phyloP scores from a whole-genome alignment of 1,140 invertebrate genomes.

The Drosophila novamexicana region DNA sequence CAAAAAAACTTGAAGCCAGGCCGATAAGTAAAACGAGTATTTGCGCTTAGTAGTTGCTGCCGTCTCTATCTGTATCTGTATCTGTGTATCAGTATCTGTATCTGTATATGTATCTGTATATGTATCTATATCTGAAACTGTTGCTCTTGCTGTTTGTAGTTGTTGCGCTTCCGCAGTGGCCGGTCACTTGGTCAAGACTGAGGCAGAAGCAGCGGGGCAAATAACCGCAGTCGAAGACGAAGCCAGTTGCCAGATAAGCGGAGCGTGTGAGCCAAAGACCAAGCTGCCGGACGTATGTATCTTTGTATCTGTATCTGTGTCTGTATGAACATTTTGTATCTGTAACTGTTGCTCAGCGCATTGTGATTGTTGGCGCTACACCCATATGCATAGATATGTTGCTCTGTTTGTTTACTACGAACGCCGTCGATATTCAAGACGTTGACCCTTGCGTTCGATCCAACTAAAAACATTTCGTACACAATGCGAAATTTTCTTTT shows the following conservation, averaged over 20 bases:
- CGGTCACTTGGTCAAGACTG: constrained; percentile 34
- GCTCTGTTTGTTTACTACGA: constrained; percentile 11
- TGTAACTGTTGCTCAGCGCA: constrained; percentile 32
- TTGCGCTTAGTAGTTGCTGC: constrained; percentile 13
- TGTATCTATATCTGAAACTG: constrained; percentile 35
- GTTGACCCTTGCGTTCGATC: constrained; percentile 36
- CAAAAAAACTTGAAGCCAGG: constrained; percentile 12
- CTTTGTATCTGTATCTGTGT: constrained; percentile 21
- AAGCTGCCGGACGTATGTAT: constrained; percentile 22
- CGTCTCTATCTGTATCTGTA: constrained; percentile 20
- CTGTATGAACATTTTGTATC: neutral
- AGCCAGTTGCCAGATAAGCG: constrained; percentile 38
- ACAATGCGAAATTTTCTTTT: constrained; percentile 39
- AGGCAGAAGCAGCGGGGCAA: neutral
- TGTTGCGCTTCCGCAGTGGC: constrained; percentile 45
- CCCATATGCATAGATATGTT: constrained; percentile 5
- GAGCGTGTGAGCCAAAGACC: constrained; percentile 20
- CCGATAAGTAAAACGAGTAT: constrained; percentile 46
- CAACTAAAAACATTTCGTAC: constrained; percentile 27
- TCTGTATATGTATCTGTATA: constrained; percentile 26
- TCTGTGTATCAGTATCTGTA: constrained; percentile 15
- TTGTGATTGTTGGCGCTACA: constrained; percentile 24
- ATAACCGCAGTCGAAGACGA: constrained; percentile 6
- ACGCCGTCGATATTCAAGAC: constrained; percentile 33
- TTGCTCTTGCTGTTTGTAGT: constrained; percentile 33